Evolutionary conservation across 2,113 vertebrate species (phyloP), one percentile per base, ranked within the genome.

Genomic region (Sus scrofa): DNA sequence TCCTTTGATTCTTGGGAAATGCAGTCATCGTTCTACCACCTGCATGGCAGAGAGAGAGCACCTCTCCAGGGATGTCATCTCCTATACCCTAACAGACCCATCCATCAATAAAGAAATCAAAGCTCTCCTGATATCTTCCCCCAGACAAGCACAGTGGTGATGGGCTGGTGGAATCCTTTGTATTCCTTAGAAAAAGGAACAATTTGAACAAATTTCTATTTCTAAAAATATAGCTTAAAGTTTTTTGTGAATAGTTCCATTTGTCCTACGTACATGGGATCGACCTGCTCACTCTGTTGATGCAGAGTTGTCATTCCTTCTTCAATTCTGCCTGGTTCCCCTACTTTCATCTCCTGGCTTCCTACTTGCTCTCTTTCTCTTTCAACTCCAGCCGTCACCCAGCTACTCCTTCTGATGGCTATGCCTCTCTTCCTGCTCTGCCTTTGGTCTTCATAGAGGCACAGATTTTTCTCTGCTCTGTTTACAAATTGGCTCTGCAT

Each of bases 1-100:
- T 94, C 68, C 89, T 97, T 97, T 92, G 89, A 91, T 95, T 96
- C 84, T 79, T 19, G 58, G 73, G 83, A 96, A 93, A 92, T 67
- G 19, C 30, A 97, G 39, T 62, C 62, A 52, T 56, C 65, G n/a
- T 54, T 89, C 70, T 92, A 37, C 92, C 37, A 32, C 39, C 84
- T 27, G 37, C 8, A 11, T 65, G 68, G 52, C 68, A 84, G 32
- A 71, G 68, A 95, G 75, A 89, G 39, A 86, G 26, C 74, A 83
- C 18, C 60, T 37, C 27, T 86, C 77, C 10, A 19, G 74, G 52
- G 73, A 67, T 83, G 30, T 63, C 54, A 32, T 91, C 74, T 89
- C 68, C 39, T 81, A 16, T 13, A 65, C n/a, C 6, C 39, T 37
- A 84, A 75, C 32, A 95, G n/a, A 70, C 3, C 16, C 34, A 24